Base-by-base conservation (phyloP, 2,797 vertebrate genomes). In the Chaunax sp. region DNA sequence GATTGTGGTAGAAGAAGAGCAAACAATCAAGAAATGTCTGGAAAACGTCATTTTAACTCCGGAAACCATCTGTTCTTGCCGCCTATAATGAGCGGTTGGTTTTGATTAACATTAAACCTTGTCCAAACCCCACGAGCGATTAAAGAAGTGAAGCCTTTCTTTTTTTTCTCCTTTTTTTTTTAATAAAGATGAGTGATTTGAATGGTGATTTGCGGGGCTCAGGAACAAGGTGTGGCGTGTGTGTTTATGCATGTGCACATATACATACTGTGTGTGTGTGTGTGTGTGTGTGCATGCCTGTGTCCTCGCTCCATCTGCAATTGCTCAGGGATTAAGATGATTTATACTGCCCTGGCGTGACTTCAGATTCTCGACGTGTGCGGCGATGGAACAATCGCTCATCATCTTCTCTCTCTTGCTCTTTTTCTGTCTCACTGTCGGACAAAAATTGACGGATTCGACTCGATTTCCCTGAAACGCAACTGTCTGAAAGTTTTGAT, bases 61-160 rank as follows among this genome's bases (percentile, higher is more conserved):
- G 0, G 68, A 61, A 90, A 92, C 84, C 91, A 93, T 93, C 91
- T 92, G 92, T 77, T 91, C 55, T 45, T 23, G 51, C 30, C 18
- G 69, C 1, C 74, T 77, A 86, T 92, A 92, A 94, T 92, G 90
- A 81, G 44, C 12, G 50, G 79, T 63, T 69, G 72, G 67, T 90
- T 92, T 91, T 93, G 90, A 93, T 92, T 90, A 89, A 89, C 91
- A 88, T 89, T 83, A 90, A 91, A 88, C 49, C 66, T 64, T 13
- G 33, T 75, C 50, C 46, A 16, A 69, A 37, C 70, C 70, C 69
- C 0, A 11, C 41, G 53, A 64, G 75, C 60, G 68, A 77, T 85
- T 86, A 86, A 88, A 87, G 76, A 23, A 60, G 69, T 22, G 20
- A 13, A 44, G 60, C 69, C 46, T 59, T 35, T 64, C 12, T 11